A percentile compares a stretch with the other conserved stretches of the same genome.
These are phyloP conservation scores for Mionectes olivaceus DNA, from an alignment of 2,797 vertebrate genomes.

Conservation along the genomic window DNA sequence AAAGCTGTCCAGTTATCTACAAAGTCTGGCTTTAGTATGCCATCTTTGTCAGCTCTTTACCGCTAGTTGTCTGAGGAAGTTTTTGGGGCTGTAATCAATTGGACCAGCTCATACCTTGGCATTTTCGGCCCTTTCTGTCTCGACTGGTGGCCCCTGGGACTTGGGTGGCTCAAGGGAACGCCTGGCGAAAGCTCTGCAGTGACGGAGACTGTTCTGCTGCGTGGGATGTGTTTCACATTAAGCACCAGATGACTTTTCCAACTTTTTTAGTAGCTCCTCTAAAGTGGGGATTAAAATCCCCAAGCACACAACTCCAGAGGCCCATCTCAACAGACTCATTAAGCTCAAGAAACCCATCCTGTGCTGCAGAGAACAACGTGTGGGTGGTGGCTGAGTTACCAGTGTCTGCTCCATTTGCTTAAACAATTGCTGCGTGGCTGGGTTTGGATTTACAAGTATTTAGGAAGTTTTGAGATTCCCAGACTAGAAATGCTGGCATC, in stretches of 20 bases:
- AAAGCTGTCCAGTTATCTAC: background rate
- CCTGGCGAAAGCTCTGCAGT: background rate
- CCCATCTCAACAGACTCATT: background rate
- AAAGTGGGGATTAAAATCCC: background rate
- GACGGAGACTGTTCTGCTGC: background rate
- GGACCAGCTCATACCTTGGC: background rate
- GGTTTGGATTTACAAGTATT: slow-evolving; percentile 51
- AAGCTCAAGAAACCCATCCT: background rate
- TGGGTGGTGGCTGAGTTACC: slow-evolving; percentile 1
- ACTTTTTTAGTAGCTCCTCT: background rate
- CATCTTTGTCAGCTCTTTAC: background rate
- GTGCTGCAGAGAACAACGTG: background rate
- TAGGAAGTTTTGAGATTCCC: slow-evolving; percentile 31
- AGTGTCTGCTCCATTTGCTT: slow-evolving; percentile 35
- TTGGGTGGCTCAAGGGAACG: background rate
- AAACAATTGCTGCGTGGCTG: slow-evolving; percentile 2
- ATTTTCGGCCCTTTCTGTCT: background rate
- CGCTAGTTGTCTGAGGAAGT: background rate
- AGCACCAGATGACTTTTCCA: background rate
- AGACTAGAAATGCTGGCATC: slow-evolving; percentile 7
- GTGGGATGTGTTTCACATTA: slow-evolving; percentile 20
- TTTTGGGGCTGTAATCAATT: background rate
- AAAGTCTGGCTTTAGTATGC: background rate
- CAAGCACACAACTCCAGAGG: background rate
- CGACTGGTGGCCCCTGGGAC: background rate